Base-by-base conservation (phyloP, 2,888 invertebrate species). In the Sesia apiformis region DNA sequence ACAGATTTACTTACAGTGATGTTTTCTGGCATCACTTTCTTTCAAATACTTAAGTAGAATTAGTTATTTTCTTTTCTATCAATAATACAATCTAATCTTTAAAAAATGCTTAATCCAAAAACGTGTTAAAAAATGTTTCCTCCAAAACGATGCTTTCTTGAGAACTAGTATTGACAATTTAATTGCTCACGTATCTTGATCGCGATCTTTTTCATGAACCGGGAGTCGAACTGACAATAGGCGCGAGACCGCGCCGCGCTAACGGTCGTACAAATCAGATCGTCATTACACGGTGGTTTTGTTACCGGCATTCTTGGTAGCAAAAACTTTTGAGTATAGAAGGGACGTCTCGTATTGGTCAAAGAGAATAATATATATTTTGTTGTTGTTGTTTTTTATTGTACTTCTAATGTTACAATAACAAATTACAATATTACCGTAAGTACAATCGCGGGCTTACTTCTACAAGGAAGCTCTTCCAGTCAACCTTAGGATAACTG, bases 261-360 rank as follows among this genome's bases (percentile, higher is more conserved):
- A 82, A 80, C 81, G 83, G 82, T 77, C 64, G 56, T 67, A 23
- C 66, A 70, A 70, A 76, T 73, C 74, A 69, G 74, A 74, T 74
- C 66, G 76, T 74, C 76, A 81, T 83, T 84, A 80, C 78, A 75
- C 74, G 77, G 65, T 56, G 56, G 60, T 65, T 69, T 79, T 78
- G 73, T 78, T 72, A 70, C 70, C 64, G 64, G 63, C 76, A 72
- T 78, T 75, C 75, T 73, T 71, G 56, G 58, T 63, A 64, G 72
- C 72, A 78, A 81, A 80, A 80, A 77, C 65, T 66, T 67, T 64
- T 62, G 69, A 72, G 72, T 3, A 71, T 72, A 72, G 70, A 66
- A 68, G 67, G 42, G 52, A 41, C 53, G 42, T 4, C 40, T 53
- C 6, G 52, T 41, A 60, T 61, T 63, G 64, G 59, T 3, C 54